Evolutionary conservation across 2,797 vertebrate genomes (phyloP), one percentile per base, ranked within the genome.

Genomic region (Tympanoctomys barrerae): DNA sequence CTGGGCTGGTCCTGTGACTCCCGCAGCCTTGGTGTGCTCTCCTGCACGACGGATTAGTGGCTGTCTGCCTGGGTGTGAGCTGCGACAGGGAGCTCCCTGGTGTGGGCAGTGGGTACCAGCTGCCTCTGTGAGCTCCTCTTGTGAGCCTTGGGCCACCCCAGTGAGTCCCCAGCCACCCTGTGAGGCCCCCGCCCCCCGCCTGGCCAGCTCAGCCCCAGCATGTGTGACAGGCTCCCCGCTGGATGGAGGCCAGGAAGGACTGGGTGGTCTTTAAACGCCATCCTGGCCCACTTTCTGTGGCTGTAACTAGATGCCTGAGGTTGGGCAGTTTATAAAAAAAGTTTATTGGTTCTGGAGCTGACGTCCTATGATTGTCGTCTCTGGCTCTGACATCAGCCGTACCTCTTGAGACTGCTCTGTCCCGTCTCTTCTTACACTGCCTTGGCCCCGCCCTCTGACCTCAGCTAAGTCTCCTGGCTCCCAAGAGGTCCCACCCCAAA

Each of bases 241-340:
- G 46, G 62, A 16, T 5, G 52, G 77, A 31, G 52, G 39, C 0
- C 0, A 2, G 8, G 49, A 46, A 6, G 31, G 21, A 19, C 62
- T 13, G 6, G 13, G 0, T 0, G n/a, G 14, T 36, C 1, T 22
- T 7, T n/a, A 28, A 36, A 26, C 31, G 16, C n/a, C 12, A 5
- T 11, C 46, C 22, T 36, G 4, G 10, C 11, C n/a, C 10, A 5
- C 31, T 31, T 73, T 73, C 85, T 28, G 18, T 57, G 31, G 77
- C 77, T 57, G 28, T 78, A 33, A 78, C 75, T 78, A 19, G 28
- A 52, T 19, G 5, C 75, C 46, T 5, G 14, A 52, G 39, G 42
- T 13, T 31, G 42, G 26, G 13, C 24, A 46, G 42, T 21, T 52
- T 52, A 52, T 78, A 75, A 75, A 42, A 71, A 39, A 16, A 52